Evolutionary conservation across 2,888 invertebrate species (phyloP).

Genomic region (Amaurobius ferox): DNA sequence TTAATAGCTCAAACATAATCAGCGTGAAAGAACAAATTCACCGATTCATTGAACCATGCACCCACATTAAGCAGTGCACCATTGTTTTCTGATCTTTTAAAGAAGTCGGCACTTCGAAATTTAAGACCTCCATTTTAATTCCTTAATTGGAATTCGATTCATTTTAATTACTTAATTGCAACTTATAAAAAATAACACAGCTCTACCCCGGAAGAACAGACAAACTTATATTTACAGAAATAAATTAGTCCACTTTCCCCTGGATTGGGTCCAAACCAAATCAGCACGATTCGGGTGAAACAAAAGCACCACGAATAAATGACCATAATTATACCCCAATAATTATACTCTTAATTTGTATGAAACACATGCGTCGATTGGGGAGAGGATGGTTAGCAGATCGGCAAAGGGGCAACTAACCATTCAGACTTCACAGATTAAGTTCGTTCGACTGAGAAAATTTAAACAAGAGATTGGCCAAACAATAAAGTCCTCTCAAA

Average conservation of each 20-base stretch:
- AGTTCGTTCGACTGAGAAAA: neutral
- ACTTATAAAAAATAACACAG: neutral
- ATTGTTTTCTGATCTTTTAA: no score
- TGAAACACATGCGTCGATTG: conserved; percentile 39
- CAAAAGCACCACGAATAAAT: neutral
- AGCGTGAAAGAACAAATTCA: no score
- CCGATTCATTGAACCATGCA: no score
- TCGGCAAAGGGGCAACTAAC: conserved; percentile 14
- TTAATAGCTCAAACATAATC: no score
- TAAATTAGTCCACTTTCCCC: conserved; percentile 4
- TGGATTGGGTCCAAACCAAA: neutral
- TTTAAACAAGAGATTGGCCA: neutral
- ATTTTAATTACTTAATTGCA: conserved; percentile 4
- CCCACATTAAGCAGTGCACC: no score
- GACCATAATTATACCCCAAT: conserved; percentile 38
- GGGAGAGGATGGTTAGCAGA: conserved; percentile 25
- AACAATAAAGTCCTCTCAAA: neutral
- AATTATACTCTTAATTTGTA: conserved; percentile 63
- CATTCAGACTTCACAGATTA: conserved; percentile 29
- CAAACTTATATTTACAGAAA: conserved; percentile 7
- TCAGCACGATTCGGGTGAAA: neutral
- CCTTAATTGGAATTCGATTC: neutral
- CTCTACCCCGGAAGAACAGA: neutral
- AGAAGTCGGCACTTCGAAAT: no score
- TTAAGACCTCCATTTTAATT: no score